A percentile compares a stretch with the other conserved stretches of the same genome.
phyloP scores from a whole-genome alignment of 2,888 invertebrate genomes.

The Taenaris catops region DNA sequence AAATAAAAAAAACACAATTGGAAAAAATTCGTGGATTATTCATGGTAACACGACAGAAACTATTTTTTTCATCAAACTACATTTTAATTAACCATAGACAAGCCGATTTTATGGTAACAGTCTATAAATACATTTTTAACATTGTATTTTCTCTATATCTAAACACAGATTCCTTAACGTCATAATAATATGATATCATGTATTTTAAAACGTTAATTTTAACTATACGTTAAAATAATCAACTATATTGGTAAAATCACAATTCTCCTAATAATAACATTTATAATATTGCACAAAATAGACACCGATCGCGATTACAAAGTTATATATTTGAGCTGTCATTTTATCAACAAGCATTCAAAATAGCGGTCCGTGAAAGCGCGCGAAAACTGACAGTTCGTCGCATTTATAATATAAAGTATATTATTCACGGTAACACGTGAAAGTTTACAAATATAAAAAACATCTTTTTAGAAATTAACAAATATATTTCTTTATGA shows the following conservation, averaged over 20 bases:
- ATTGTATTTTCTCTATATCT: slow-evolving; percentile 46
- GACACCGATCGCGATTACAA: slow-evolving; percentile 50
- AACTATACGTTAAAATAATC: slow-evolving; percentile 68
- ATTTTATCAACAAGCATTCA: slow-evolving; percentile 31
- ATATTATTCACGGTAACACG: slow-evolving; percentile 1
- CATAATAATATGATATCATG: slow-evolving; percentile 69
- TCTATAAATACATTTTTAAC: slow-evolving; percentile 57
- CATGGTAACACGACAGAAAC: slow-evolving; percentile 24
- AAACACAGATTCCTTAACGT: slow-evolving; percentile 60
- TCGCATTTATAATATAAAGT: too few relatives aligned
- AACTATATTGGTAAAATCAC: slow-evolving; percentile 76
- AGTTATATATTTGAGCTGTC: slow-evolving; percentile 35
- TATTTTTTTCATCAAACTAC: slow-evolving; percentile 20
- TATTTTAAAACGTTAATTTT: slow-evolving; percentile 57
- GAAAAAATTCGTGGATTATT: slow-evolving; percentile 23
- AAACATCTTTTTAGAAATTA: too few relatives aligned
- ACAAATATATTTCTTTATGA: slow-evolving; percentile 4
- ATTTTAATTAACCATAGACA: slow-evolving; percentile 20
- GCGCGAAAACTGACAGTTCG: slow-evolving; percentile 28
- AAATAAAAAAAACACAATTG: slow-evolving; percentile 19
- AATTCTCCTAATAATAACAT: slow-evolving; percentile 73
- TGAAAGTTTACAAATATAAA: neutral
- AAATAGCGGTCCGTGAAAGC: slow-evolving; percentile 35
- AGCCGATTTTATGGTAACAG: slow-evolving; percentile 29
- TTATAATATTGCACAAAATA: slow-evolving; percentile 66